Percentiles rank a stretch among this genome's conserved stretches.
Evolutionary conservation across 1,140 invertebrate genomes (phyloP).

Genomic region (Sogatella furcifera): DNA sequence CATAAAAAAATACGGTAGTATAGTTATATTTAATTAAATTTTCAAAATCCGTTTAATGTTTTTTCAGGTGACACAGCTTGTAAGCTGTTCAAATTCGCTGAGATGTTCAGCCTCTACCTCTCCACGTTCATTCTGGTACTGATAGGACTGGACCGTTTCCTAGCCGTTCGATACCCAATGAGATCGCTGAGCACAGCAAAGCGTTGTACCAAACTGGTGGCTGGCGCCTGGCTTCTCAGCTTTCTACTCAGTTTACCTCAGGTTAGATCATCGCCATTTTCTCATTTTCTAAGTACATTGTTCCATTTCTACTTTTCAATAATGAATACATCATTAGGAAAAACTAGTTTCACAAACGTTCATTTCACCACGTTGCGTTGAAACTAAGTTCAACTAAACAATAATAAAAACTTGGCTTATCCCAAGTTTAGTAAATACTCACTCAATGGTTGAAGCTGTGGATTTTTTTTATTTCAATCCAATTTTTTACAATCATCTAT

Average conservation of each 20-base stretch:
- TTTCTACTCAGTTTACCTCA: conserved; percentile 67
- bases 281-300: not conserved
- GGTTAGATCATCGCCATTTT: conserved; percentile 39
- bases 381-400: no score
- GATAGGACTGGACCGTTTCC: conserved; percentile 69
- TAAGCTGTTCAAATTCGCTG: conserved; percentile 70
- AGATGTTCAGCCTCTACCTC: conserved; percentile 72
- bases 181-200: conserved; percentile 55
- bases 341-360: no score
- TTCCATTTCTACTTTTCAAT: not conserved
- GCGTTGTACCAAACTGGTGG: conserved; percentile 46
- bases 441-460: no score
- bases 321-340: no score
- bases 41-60: not conserved
- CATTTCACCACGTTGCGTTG: not conserved
- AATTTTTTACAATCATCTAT: no score
- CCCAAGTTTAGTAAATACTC: no score
- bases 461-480: no score
- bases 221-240: conserved; percentile 55
- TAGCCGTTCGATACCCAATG: conserved; percentile 64
- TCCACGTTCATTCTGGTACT: conserved; percentile 62
- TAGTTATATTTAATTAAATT: no score
- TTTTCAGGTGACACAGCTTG: conserved; percentile 46
- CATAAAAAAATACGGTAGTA: no score
- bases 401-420: not conserved